Conservation (phyloP, 2,113 vertebrate genomes). For the Pseudopodoces humilis region DNA sequence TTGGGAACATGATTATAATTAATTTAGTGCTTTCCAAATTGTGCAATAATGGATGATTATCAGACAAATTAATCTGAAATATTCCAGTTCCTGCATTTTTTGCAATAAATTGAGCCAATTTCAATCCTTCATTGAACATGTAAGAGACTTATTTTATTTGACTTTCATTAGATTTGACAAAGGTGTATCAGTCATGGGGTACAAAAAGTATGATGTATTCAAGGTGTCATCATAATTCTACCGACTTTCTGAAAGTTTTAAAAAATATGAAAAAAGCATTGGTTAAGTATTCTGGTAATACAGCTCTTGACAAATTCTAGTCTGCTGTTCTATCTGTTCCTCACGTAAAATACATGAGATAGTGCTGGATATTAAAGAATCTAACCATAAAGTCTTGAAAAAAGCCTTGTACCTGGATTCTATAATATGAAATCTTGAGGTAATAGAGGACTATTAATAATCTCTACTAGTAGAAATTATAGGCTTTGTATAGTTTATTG, state of each 20-base stretch:
- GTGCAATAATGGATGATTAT: not conserved
- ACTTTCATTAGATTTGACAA: not conserved
- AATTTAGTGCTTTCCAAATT: not conserved
- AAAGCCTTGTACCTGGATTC: not conserved
- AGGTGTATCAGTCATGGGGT: not conserved
- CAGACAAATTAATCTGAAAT: not conserved
- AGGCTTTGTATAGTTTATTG: not conserved
- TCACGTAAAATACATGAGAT: not conserved
- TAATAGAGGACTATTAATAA: not conserved
- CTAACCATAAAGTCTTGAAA: not conserved
- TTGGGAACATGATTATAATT: not conserved
- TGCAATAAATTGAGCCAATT: not conserved
- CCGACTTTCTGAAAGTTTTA: not conserved
- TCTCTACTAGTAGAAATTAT: not conserved
- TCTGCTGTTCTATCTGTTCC: not conserved
- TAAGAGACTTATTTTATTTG: not conserved
- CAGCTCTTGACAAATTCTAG: not conserved
- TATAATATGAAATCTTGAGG: not conserved
- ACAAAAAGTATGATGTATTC: not conserved
- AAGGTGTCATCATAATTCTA: not conserved
- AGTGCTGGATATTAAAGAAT: not conserved
- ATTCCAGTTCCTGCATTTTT: not conserved
- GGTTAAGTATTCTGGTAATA: not conserved
- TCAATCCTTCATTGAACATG: not conserved
- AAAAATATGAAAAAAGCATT: not conserved